Conservation (phyloP, 2,888 invertebrate species). For the Drosophila histrio region DNA sequence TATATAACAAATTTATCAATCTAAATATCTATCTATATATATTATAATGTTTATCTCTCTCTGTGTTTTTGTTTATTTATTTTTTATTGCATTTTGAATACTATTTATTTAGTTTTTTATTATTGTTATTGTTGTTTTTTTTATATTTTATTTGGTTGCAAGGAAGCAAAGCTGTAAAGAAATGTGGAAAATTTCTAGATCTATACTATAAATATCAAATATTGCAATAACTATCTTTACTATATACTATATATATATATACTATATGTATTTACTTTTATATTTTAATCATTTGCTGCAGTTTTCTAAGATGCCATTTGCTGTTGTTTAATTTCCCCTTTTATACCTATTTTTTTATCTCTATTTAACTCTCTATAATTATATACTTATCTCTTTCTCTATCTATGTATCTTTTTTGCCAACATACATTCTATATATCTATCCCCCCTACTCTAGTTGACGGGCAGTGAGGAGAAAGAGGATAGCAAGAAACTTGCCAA, state of each 20-base stretch:
- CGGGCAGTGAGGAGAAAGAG: slow-evolving; percentile 83
- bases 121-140: too few species aligned
- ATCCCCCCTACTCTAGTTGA: slow-evolving; percentile 71
- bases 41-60: slow-evolving; percentile 37
- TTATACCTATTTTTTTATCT: background rate
- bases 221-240: slow-evolving; percentile 24
- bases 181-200: slow-evolving; percentile 64
- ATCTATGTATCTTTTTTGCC: slow-evolving; percentile 25
- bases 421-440: slow-evolving; percentile 28
- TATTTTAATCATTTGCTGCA: slow-evolving; percentile 43
- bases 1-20: slow-evolving; percentile 25
- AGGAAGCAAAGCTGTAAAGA: slow-evolving; percentile 67
- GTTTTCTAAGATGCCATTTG: slow-evolving; percentile 8
- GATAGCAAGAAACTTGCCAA: slow-evolving; percentile 82
- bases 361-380: slow-evolving; percentile 9
- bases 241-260: slow-evolving; percentile 24
- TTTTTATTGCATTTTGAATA: slow-evolving; percentile 62
- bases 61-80: slow-evolving; percentile 42
- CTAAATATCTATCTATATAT: slow-evolving; percentile 16
- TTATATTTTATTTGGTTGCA: slow-evolving; percentile 56
- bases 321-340: slow-evolving; percentile 13
- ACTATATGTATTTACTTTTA: slow-evolving; percentile 23
- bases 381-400: slow-evolving; percentile 22
- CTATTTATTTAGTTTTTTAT: background rate
- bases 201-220: slow-evolving; percentile 15